Evolutionary conservation across 2,113 vertebrate species (phyloP).

Genomic region (Balaeniceps rex): DNA sequence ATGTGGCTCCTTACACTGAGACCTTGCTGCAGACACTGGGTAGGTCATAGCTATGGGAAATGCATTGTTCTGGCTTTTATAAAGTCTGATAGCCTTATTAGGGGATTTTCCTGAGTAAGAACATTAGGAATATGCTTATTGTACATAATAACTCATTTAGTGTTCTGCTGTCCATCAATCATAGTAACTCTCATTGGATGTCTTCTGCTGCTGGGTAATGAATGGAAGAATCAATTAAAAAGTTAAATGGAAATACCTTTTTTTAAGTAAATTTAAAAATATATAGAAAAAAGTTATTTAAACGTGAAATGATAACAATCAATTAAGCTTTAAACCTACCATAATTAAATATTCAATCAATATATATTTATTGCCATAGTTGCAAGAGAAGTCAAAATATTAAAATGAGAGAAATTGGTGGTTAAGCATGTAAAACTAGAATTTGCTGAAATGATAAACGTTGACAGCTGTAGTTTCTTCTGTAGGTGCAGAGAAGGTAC

Average conservation of each 20-base stretch:
- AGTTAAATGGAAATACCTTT: neutral
- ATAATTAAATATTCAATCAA: neutral
- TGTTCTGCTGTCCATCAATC: neutral
- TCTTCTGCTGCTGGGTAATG: neutral
- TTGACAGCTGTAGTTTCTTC: neutral
- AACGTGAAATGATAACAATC: neutral
- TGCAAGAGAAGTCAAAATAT: neutral
- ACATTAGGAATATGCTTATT: neutral
- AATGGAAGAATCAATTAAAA: neutral
- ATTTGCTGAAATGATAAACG: neutral
- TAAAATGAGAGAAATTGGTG: neutral
- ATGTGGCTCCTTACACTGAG: constrained; percentile 44
- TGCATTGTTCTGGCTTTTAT: neutral
- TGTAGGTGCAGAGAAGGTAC: neutral
- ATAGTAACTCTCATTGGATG: neutral
- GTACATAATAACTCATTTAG: neutral
- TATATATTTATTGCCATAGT: neutral
- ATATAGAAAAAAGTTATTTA: neutral
- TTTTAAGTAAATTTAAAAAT: neutral
- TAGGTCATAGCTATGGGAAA: neutral
- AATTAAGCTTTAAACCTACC: neutral
- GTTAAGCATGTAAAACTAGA: neutral
- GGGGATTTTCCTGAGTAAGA: neutral
- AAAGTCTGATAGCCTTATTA: neutral
- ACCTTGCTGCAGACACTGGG: constrained; percentile 46